These are phyloP conservation scores for Myathropa florea DNA, from an alignment of 2,888 invertebrate genomes.

Conservation along the genomic window DNA sequence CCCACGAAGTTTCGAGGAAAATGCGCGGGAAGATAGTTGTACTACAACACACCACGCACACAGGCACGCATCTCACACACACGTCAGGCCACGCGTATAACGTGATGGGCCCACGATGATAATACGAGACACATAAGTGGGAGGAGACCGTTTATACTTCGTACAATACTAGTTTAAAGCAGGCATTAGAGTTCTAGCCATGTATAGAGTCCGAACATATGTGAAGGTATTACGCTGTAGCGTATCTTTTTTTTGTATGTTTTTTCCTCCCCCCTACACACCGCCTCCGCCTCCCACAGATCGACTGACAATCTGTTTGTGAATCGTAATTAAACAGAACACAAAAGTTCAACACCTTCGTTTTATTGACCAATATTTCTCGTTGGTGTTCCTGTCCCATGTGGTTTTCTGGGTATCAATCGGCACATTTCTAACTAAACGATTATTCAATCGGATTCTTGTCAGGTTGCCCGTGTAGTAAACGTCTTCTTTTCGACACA, in stretches of 20 bases:
- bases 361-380: slow-evolving; percentile 69
- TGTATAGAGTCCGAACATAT: slow-evolving; percentile 43
- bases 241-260: slow-evolving; percentile 7
- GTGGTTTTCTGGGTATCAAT: slow-evolving; percentile 21
- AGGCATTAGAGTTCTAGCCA: not conserved
- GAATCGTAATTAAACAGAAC: slow-evolving; percentile 65
- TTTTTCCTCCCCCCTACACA: not conserved
- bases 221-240: slow-evolving; percentile 63
- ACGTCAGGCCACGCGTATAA: not conserved
- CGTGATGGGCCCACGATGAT: slow-evolving; percentile 63
- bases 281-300: not conserved
- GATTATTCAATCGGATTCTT: not conserved
- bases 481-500: not conserved
- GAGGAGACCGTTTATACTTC: slow-evolving; percentile 51
- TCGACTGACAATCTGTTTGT: slow-evolving; percentile 44
- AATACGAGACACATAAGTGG: slow-evolving; percentile 67
- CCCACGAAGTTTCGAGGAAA: slow-evolving; percentile 42
- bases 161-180: slow-evolving; percentile 58
- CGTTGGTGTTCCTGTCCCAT: slow-evolving; percentile 36
- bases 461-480: not conserved
- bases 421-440: slow-evolving; percentile 14
- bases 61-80: not conserved
- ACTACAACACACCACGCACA: slow-evolving; percentile 28
- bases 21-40: slow-evolving; percentile 70
- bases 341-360: slow-evolving; percentile 70